A percentile compares a stretch with the other conserved stretches of the same genome.
Evolutionary conservation across 2,888 invertebrate genomes (phyloP).

Genomic region (Axea sp.): DNA sequence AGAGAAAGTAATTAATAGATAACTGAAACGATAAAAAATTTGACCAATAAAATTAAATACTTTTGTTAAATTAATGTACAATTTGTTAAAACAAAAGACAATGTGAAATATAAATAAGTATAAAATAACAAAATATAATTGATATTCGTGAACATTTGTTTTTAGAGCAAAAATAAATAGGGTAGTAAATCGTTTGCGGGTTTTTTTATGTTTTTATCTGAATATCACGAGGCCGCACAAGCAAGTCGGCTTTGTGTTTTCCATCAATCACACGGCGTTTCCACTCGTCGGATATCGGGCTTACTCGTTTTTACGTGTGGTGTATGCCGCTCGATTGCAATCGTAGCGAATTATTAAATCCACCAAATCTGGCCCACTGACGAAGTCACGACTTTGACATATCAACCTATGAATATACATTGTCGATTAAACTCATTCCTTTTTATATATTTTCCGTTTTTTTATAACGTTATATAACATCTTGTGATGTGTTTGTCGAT

Average conservation of each 20-base stretch:
- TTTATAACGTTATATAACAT: slow-evolving; percentile 32
- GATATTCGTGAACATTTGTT: slow-evolving; percentile 27
- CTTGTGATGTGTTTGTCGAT: slow-evolving; percentile 39
- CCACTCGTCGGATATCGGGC: slow-evolving; percentile 73
- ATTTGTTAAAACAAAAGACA: no score
- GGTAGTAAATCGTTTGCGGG: slow-evolving; percentile 73
- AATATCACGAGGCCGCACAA: slow-evolving; percentile 67
- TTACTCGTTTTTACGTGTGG: slow-evolving; percentile 74
- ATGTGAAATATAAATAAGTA: no score
- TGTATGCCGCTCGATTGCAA: slow-evolving; percentile 71
- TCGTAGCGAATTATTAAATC: slow-evolving; percentile 77
- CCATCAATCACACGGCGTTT: slow-evolving; percentile 78
- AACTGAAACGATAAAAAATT: no score
- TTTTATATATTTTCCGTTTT: slow-evolving; percentile 21
- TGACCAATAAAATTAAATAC: no score
- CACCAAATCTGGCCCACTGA: slow-evolving; percentile 70
- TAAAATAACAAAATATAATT: slow-evolving; percentile 27
- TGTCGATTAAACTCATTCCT: slow-evolving; percentile 28
- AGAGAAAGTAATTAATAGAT: no score
- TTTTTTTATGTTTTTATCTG: slow-evolving; percentile 75
- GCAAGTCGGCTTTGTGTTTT: slow-evolving; percentile 73
- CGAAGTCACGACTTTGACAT: slow-evolving; percentile 66
- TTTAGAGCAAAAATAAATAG: slow-evolving; percentile 50
- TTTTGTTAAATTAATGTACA: no score
- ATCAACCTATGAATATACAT: slow-evolving; percentile 57